phyloP scores from a whole-genome alignment of 2,888 invertebrate genomes.

The Siphlonurus alternatus region DNA sequence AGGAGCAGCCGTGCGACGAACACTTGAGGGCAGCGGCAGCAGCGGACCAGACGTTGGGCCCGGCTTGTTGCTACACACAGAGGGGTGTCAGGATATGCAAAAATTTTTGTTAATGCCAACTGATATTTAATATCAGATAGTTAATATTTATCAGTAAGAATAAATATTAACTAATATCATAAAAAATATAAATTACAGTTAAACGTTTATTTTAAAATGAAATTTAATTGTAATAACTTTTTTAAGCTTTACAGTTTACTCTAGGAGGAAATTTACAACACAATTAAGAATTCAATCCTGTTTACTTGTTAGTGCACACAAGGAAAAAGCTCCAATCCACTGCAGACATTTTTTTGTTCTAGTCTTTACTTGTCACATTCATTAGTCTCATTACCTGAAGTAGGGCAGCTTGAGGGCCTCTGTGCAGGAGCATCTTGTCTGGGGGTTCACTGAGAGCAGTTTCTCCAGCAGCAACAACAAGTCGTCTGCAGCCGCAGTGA shows the following conservation, averaged over 20 bases:
- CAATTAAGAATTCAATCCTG: no score
- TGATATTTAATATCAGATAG: not conserved
- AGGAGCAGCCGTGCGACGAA: conserved; percentile 36
- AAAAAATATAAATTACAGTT: not conserved
- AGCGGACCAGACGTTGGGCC: conserved; percentile 70
- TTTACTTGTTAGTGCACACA: no score
- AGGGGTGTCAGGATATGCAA: no score
- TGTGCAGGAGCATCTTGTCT: conserved; percentile 61
- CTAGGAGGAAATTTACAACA: no score
- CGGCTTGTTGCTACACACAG: conserved; percentile 52
- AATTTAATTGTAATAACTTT: not conserved
- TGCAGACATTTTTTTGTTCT: no score
- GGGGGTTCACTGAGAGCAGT: conserved; percentile 66
- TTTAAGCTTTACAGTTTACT: no score
- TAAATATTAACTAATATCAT: conserved; percentile 2
- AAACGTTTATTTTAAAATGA: not conserved
- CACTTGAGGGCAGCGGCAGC: conserved; percentile 57
- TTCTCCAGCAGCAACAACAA: conserved; percentile 62
- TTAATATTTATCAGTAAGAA: not conserved
- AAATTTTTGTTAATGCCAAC: not conserved
- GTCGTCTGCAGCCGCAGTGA: conserved; percentile 90
- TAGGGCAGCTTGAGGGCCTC: conserved; percentile 78
- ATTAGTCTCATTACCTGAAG: conserved; percentile 38
- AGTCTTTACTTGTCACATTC: not conserved
- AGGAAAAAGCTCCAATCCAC: no score